These are phyloP conservation scores for Ptychochromis oligacanthus DNA, from an alignment of 2,113 vertebrate species.

Conservation along the genomic window DNA sequence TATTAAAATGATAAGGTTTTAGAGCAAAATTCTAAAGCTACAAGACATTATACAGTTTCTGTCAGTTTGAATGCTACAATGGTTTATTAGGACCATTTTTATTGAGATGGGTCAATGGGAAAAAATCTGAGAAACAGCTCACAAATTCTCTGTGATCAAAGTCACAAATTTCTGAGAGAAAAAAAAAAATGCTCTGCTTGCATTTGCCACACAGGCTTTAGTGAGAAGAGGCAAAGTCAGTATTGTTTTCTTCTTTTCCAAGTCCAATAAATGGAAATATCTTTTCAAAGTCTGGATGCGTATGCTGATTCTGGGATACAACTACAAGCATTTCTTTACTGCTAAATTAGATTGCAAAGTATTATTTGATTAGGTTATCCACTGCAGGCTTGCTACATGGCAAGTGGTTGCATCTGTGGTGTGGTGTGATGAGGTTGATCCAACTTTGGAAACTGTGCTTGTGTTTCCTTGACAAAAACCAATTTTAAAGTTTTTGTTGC, in stretches of 20 bases:
- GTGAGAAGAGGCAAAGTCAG: background rate
- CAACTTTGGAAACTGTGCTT: no score
- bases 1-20: conserved; percentile 12
- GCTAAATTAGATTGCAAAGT: background rate
- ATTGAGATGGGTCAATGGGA: background rate
- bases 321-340: background rate
- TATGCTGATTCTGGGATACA: background rate
- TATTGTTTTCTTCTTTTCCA: background rate
- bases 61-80: background rate
- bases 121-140: background rate
- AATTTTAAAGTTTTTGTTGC: background rate
- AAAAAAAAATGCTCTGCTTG: background rate
- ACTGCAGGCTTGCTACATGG: background rate
- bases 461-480: background rate
- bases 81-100: background rate
- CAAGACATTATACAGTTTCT: background rate
- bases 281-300: background rate
- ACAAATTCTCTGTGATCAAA: background rate
- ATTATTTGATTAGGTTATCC: background rate
- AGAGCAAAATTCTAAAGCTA: background rate
- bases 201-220: background rate
- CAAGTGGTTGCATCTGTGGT: no score
- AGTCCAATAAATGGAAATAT: background rate
- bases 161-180: background rate
- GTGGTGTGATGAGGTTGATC: no score